Percentiles rank a stretch among this genome's conserved stretches.
Evolutionary conservation across 2,888 invertebrate genomes (phyloP).

Genomic region (Uloborus plumipes): DNA sequence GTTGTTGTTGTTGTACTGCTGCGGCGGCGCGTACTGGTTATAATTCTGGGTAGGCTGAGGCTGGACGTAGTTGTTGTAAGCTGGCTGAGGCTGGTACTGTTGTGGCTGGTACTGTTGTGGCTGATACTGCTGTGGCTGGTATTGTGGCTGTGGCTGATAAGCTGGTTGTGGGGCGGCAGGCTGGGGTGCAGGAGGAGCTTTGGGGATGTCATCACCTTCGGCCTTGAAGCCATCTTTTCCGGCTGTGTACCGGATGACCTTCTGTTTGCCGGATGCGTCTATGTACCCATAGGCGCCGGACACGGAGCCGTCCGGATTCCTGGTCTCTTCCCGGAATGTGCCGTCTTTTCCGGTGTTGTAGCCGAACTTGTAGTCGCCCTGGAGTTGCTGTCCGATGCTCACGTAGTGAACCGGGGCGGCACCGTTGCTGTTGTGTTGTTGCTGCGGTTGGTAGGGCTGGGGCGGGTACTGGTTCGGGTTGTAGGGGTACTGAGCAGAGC

Average conservation of each 20-base stretch:
- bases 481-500: constrained; percentile 41
- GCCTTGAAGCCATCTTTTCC: constrained; percentile 67
- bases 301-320: constrained; percentile 63
- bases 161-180: constrained; percentile 35
- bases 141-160: constrained; percentile 42
- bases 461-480: constrained; percentile 21
- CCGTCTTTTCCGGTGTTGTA: constrained; percentile 64
- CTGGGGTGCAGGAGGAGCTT: constrained; percentile 45
- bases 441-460: constrained; percentile 26
- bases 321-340: constrained; percentile 62
- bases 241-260: constrained; percentile 66
- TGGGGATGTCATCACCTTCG: constrained; percentile 62
- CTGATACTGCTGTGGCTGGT: constrained; percentile 22
- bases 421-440: neutral
- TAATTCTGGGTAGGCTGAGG: constrained; percentile 39
- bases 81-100: constrained; percentile 41
- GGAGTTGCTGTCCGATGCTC: constrained; percentile 51
- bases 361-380: constrained; percentile 65
- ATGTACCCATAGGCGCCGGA: constrained; percentile 64
- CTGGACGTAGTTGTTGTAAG: constrained; percentile 56
- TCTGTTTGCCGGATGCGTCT: constrained; percentile 56
- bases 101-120: constrained; percentile 13
- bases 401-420: constrained; percentile 60
- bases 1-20: constrained; percentile 16
- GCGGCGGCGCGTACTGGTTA: constrained; percentile 43